Conservation (phyloP, 37 sponge, comb jelly and placozoan species). For the Chondrosia reniformis region DNA sequence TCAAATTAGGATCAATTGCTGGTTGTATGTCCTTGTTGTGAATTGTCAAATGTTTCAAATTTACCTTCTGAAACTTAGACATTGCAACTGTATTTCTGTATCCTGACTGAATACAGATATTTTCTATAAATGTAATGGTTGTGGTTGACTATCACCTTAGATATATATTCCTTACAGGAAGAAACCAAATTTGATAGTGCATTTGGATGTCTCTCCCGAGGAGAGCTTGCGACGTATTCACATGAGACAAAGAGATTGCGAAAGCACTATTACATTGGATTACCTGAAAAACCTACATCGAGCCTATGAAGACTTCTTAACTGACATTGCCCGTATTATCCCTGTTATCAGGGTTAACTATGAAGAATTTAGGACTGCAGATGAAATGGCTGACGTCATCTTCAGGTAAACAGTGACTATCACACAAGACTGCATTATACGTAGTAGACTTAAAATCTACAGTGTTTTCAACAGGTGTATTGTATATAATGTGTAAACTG, state of each 20-base stretch:
- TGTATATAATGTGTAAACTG: no score
- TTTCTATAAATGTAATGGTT: background rate
- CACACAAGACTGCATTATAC: background rate
- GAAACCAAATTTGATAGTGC: constrained; percentile 96
- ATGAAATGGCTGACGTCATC: constrained; percentile 95
- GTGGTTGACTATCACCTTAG: background rate
- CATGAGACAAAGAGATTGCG: constrained; percentile 80
- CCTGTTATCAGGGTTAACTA: constrained; percentile 95
- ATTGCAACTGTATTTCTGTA: no score
- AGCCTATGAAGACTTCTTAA: constrained; percentile 90
- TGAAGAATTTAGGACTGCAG: constrained; percentile 79
- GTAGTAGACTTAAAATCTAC: background rate
- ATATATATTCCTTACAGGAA: constrained; percentile 63
- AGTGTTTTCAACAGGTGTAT: background rate
- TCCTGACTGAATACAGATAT: no score
- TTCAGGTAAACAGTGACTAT: constrained; percentile 55
- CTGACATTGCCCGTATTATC: constrained; percentile 88
- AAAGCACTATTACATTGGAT: constrained; percentile 80
- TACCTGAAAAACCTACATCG: constrained; percentile 71
- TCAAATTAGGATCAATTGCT: no score
- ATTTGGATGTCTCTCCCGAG: constrained; percentile 88
- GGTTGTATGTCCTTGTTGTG: no score
- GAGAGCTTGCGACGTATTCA: constrained; percentile 89
- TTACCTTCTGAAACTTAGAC: no score
- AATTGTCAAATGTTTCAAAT: no score